These are phyloP conservation scores for Clivina fossor DNA, from an alignment of 2,888 invertebrate genomes.

Conservation along the genomic window DNA sequence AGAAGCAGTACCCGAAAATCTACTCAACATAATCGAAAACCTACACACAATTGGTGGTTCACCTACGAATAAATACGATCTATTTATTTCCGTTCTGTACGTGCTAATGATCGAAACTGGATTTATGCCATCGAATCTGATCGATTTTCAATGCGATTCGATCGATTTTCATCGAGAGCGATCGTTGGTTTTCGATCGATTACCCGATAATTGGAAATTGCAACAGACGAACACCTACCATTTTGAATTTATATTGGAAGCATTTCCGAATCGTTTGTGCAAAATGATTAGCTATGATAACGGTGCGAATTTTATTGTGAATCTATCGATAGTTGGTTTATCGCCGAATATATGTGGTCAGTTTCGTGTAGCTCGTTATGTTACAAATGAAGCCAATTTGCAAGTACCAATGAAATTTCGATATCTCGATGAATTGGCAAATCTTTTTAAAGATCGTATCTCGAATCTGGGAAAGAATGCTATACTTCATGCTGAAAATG, in stretches of 20 bases:
- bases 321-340: slow-evolving; percentile 46
- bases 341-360: slow-evolving; percentile 41
- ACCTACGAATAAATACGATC: slow-evolving; percentile 42
- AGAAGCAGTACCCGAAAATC: slow-evolving; percentile 45
- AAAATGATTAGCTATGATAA: slow-evolving; percentile 43
- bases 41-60: slow-evolving; percentile 30
- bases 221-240: slow-evolving; percentile 38
- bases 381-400: slow-evolving; percentile 33
- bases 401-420: slow-evolving; percentile 42
- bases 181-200: slow-evolving; percentile 40
- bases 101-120: slow-evolving; percentile 51
- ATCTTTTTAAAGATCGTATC: slow-evolving; percentile 47
- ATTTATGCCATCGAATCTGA: slow-evolving; percentile 46
- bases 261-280: slow-evolving; percentile 42
- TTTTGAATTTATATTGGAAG: slow-evolving; percentile 44
- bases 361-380: slow-evolving; percentile 47
- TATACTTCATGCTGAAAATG: slow-evolving; percentile 36
- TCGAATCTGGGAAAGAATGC: slow-evolving; percentile 46
- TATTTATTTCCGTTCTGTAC: slow-evolving; percentile 49
- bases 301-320: slow-evolving; percentile 48
- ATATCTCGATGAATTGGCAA: slow-evolving; percentile 47
- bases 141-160: slow-evolving; percentile 35
- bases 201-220: slow-evolving; percentile 45
- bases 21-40: slow-evolving; percentile 43
- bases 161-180: slow-evolving; percentile 44